A percentile compares a stretch with the other conserved stretches of the same genome.
Conservation (phyloP, 2,113 vertebrate genomes). For the Ammospiza caudacuta region DNA sequence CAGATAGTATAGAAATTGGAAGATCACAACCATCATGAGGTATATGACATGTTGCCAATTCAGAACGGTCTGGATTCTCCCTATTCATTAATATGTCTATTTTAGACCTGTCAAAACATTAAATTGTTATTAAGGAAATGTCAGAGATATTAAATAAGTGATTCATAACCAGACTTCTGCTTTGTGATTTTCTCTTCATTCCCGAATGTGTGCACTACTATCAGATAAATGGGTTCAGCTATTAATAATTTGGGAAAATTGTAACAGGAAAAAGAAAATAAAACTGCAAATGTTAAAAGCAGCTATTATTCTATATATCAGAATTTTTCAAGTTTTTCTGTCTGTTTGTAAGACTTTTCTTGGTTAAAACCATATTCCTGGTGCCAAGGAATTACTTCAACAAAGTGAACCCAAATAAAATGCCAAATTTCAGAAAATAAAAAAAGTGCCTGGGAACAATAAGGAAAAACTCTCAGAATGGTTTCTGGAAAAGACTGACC, state of each 20-base stretch:
- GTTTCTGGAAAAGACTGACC: background rate
- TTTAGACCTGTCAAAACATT: background rate
- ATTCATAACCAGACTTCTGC: background rate
- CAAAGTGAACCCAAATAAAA: background rate
- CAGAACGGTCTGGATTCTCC: background rate
- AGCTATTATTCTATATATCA: background rate
- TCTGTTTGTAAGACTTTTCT: background rate
- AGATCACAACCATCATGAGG: background rate
- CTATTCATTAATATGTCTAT: background rate
- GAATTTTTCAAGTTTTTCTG: background rate
- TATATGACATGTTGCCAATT: background rate
- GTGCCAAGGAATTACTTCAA: background rate
- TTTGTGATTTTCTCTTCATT: background rate
- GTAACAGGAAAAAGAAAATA: background rate
- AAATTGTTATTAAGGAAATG: background rate
- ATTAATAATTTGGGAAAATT: background rate
- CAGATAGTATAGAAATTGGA: background rate
- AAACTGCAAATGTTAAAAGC: background rate
- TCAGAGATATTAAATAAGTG: background rate
- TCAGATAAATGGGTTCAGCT: background rate
- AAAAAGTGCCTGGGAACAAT: fast-evolving
- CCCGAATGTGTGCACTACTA: background rate
- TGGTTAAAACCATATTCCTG: background rate
- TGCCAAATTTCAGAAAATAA: background rate
- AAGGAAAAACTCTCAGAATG: background rate